Evolutionary conservation across 1,140 invertebrate species (phyloP).

Genomic region (Bathynomus jamesi): DNA sequence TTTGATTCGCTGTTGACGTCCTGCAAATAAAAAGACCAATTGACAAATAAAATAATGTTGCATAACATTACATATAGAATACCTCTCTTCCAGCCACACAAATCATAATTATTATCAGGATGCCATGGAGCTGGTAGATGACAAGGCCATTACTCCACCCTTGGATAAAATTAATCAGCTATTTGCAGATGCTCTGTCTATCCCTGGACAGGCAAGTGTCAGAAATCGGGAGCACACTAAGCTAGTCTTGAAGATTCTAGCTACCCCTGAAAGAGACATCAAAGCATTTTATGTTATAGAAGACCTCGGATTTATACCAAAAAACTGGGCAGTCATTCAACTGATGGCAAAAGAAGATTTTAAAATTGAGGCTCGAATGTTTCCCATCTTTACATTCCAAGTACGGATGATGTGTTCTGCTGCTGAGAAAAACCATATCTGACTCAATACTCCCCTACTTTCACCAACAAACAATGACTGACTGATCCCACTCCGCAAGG

Average conservation of each 20-base stretch:
- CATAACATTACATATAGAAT: no score
- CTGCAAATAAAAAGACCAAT: no score
- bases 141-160: background rate
- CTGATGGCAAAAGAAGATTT: background rate
- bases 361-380: background rate
- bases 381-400: background rate
- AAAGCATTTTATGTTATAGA: background rate
- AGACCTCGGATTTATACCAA: no score
- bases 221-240: background rate
- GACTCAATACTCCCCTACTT: background rate
- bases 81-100: no score
- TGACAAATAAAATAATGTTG: no score
- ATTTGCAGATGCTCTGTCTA: background rate
- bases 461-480: background rate
- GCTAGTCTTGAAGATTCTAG: background rate
- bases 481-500: background rate
- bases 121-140: background rate
- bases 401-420: background rate
- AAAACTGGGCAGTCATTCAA: no score
- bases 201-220: background rate
- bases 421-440: background rate
- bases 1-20: no score
- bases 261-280: background rate
- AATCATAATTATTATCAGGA: background rate
- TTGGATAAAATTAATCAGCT: background rate